A percentile compares a stretch with the other conserved stretches of the same genome.
Evolutionary conservation across 2,888 invertebrate species (phyloP).

Genomic region (Eupithecia vulgata): DNA sequence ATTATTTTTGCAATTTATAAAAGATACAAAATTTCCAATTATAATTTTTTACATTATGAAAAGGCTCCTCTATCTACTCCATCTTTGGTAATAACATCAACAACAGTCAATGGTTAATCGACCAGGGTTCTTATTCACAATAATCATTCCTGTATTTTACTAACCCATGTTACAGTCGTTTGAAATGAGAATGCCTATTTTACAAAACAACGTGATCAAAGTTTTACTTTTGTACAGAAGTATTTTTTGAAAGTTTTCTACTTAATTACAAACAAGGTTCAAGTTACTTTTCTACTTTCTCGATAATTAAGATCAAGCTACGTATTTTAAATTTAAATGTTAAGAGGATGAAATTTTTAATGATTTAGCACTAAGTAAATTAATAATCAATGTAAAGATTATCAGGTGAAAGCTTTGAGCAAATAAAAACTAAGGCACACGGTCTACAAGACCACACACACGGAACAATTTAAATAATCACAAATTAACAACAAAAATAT

Average conservation of each 20-base stretch:
- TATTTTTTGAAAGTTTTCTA: slow-evolving; percentile 19
- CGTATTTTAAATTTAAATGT: slow-evolving; percentile 15
- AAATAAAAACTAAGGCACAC: slow-evolving; percentile 79
- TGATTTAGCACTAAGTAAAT: slow-evolving; percentile 50
- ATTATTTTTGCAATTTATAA: slow-evolving; percentile 75
- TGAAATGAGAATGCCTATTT: slow-evolving; percentile 37
- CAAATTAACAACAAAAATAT: slow-evolving; percentile 47
- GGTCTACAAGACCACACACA: slow-evolving; percentile 66
- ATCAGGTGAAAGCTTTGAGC: slow-evolving; percentile 75
- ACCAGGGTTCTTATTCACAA: slow-evolving; percentile 65
- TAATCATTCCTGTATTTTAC: slow-evolving; percentile 55
- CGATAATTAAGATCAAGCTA: slow-evolving; percentile 23
- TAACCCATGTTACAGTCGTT: slow-evolving; percentile 48
- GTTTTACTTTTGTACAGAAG: slow-evolving; percentile 33
- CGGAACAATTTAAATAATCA: slow-evolving; percentile 45
- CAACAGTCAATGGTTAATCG: slow-evolving; percentile 72
- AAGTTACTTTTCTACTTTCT: slow-evolving; percentile 15
- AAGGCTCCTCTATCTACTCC: slow-evolving; percentile 71
- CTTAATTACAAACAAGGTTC: slow-evolving; percentile 12
- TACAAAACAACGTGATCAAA: slow-evolving; percentile 43
- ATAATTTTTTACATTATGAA: slow-evolving; percentile 76
- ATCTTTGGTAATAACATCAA: slow-evolving; percentile 82
- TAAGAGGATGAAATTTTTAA: slow-evolving; percentile 41
- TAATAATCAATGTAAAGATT: slow-evolving; percentile 61
- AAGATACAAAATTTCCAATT: slow-evolving; percentile 79